phyloP scores from a whole-genome alignment of 1,140 invertebrate species.

The Apis laboriosa region DNA sequence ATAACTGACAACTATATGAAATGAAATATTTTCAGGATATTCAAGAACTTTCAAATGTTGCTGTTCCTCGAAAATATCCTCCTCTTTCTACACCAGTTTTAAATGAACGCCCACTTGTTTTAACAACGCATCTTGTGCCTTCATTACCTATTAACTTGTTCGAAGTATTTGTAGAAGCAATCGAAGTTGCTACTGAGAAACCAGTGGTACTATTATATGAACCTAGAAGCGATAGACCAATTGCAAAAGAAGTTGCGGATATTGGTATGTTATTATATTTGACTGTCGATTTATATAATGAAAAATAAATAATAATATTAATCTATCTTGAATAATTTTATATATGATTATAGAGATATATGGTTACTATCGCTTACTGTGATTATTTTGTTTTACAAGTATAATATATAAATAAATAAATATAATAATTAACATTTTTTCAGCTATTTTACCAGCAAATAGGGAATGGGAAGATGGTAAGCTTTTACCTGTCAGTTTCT shows the following conservation, averaged over 20 bases:
- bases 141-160: conserved; percentile 81
- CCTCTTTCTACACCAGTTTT: conserved; percentile 39
- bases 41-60: conserved; percentile 42
- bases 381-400: no score
- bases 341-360: no score
- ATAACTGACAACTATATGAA: conserved; percentile 6
- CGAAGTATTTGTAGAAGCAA: conserved; percentile 78
- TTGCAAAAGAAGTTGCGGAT: conserved; percentile 78
- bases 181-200: conserved; percentile 77
- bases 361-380: no score
- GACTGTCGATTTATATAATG: not conserved
- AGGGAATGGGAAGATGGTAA: conserved; percentile 74
- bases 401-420: not conserved
- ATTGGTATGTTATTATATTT: conserved; percentile 75
- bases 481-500: conserved; percentile 78
- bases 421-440: conserved; percentile 27
- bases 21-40: conserved; percentile 16
- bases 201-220: conserved; percentile 80
- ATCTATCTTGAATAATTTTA: no score
- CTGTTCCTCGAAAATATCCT: conserved; percentile 50
- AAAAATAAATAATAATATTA: no score
- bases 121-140: conserved; percentile 81
- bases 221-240: conserved; percentile 79
- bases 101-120: conserved; percentile 71
- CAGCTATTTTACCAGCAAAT: conserved; percentile 81